These are phyloP conservation scores for Tachuris rubrigastra DNA, from an alignment of 2,113 vertebrate species.

Conservation along the genomic window DNA sequence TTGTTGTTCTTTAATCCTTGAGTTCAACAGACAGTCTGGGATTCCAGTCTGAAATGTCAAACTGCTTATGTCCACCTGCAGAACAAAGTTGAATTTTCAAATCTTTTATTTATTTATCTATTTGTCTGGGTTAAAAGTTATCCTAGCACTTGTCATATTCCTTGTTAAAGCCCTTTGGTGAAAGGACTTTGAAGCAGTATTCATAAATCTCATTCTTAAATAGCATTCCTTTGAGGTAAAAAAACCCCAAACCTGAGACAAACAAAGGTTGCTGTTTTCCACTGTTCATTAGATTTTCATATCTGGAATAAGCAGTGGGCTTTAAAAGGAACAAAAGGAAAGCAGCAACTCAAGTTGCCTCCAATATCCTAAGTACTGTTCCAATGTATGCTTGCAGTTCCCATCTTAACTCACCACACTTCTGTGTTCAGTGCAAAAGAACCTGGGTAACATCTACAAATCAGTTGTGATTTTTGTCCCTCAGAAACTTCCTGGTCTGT, in stretches of 20 bases:
- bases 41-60: slow-evolving; percentile 49
- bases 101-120: slow-evolving; percentile 45
- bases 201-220: slow-evolving; percentile 28
- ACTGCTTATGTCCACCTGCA: background rate
- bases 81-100: slow-evolving; percentile 51
- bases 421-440: background rate
- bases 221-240: background rate
- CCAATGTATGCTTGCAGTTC: background rate
- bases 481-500: background rate
- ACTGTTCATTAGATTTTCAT: slow-evolving; percentile 19
- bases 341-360: background rate
- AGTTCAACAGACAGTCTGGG: background rate
- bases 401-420: background rate
- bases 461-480: background rate
- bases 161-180: slow-evolving; percentile 16
- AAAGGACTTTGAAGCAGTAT: slow-evolving; percentile 32
- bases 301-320: background rate
- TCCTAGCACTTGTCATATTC: slow-evolving; percentile 24
- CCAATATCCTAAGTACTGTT: background rate
- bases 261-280: background rate
- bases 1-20: background rate
- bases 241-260: background rate
- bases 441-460: rapidly evolving
- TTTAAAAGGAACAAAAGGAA: background rate
- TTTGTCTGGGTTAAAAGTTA: slow-evolving; percentile 11